phyloP scores from a whole-genome alignment of 30 jellyfish, hydroid and myxozoan species.

The Catostylus mosaicus region DNA sequence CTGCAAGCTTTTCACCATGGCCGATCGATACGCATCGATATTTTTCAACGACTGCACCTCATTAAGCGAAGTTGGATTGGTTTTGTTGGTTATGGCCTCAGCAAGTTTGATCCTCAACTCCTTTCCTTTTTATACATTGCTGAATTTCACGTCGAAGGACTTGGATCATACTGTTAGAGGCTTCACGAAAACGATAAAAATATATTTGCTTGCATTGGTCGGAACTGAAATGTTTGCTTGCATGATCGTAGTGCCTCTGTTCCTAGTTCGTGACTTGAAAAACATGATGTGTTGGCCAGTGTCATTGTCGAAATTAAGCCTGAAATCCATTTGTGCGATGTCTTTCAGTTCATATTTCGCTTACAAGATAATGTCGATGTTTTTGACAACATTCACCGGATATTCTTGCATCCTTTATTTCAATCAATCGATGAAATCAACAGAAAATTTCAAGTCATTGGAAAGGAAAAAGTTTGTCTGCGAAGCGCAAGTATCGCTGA shows the following conservation, averaged over 20 bases:
- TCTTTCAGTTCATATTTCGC: slow-evolving; percentile 56
- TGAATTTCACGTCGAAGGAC: slow-evolving; percentile 42
- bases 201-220: slow-evolving; percentile 27
- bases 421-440: slow-evolving; percentile 30
- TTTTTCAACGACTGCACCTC: slow-evolving; percentile 42
- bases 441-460: neutral
- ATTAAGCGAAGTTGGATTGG: slow-evolving; percentile 36
- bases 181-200: slow-evolving; percentile 42
- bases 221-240: slow-evolving; percentile 54
- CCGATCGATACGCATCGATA: slow-evolving; percentile 5
- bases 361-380: slow-evolving; percentile 61
- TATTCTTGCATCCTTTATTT: slow-evolving; percentile 52
- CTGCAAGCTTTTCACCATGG: neutral
- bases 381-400: slow-evolving; percentile 57
- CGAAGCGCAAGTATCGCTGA: slow-evolving; percentile 50
- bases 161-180: slow-evolving; percentile 40
- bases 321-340: slow-evolving; percentile 37
- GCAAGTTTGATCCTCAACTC: slow-evolving; percentile 44
- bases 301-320: slow-evolving; percentile 1
- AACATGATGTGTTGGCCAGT: slow-evolving; percentile 52
- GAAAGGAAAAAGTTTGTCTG: slow-evolving; percentile 24
- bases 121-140: slow-evolving; percentile 48
- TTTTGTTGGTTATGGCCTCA: slow-evolving; percentile 30
- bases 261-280: slow-evolving; percentile 32
- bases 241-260: slow-evolving; percentile 63